Evolutionary conservation across 2,888 invertebrate species (phyloP).

Genomic region (Neria commutata): DNA sequence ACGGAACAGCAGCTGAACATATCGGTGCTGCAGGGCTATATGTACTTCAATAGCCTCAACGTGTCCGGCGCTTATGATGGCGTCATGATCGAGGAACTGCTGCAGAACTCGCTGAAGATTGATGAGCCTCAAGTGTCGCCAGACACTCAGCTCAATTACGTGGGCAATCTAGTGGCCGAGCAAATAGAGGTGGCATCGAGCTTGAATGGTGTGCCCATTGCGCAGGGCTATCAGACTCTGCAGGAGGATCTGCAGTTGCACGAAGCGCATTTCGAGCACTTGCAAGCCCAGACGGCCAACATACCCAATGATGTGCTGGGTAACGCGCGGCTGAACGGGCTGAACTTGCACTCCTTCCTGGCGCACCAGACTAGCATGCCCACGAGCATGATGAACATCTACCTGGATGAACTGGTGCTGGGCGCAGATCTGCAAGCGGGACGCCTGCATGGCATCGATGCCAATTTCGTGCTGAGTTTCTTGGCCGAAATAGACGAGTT

Average conservation of each 20-base stretch:
- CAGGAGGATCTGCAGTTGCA: slow-evolving; percentile 49
- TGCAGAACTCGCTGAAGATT: slow-evolving; percentile 59
- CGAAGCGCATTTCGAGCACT: slow-evolving; percentile 42
- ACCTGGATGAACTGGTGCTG: slow-evolving; percentile 50
- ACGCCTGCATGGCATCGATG: slow-evolving; percentile 57
- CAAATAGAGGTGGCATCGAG: slow-evolving; percentile 50
- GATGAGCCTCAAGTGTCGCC: slow-evolving; percentile 54
- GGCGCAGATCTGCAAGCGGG: slow-evolving; percentile 51
- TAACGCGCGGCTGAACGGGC: slow-evolving; percentile 44
- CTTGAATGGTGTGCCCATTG: slow-evolving; percentile 57
- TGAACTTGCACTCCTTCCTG: slow-evolving; percentile 55
- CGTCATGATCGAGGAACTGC: slow-evolving; percentile 61
- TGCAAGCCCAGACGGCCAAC: slow-evolving; percentile 49
- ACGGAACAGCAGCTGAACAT: slow-evolving; percentile 63
- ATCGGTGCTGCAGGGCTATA: slow-evolving; percentile 56
- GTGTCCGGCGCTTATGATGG: slow-evolving; percentile 61
- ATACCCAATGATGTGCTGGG: slow-evolving; percentile 58
- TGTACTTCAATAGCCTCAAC: slow-evolving; percentile 62
- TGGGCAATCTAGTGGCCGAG: slow-evolving; percentile 35
- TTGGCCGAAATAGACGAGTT: slow-evolving; percentile 48
- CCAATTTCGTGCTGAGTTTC: slow-evolving; percentile 48
- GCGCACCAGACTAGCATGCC: slow-evolving; percentile 41
- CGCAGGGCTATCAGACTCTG: slow-evolving; percentile 41
- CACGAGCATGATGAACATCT: slow-evolving; percentile 35
- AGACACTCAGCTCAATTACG: slow-evolving; percentile 56